Evolutionary conservation across 2,797 vertebrate genomes (phyloP).

Genomic region (Danio albolineatus): DNA sequence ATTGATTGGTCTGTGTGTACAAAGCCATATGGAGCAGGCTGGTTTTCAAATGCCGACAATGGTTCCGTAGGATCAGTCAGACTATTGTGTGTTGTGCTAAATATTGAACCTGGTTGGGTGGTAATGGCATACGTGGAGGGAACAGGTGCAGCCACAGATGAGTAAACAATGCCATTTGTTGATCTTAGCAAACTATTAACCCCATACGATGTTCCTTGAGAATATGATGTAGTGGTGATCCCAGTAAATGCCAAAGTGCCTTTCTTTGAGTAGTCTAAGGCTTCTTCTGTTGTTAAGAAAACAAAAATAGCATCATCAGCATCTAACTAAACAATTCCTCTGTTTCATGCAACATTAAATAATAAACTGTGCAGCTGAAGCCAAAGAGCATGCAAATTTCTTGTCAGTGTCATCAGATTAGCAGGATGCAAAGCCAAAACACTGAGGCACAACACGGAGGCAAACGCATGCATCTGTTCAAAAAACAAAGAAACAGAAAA

Average conservation of each 20-base stretch:
- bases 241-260: conserved; percentile 84
- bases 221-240: conserved; percentile 85
- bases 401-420: conserved; percentile 83
- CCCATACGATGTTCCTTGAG: conserved; percentile 86
- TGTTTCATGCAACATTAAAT: conserved; percentile 75
- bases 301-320: conserved; percentile 59
- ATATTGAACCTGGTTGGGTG: conserved; percentile 96
- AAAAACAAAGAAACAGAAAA: conserved; percentile 78
- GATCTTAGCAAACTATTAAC: conserved; percentile 88
- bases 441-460: conserved; percentile 92
- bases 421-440: conserved; percentile 88
- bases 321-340: conserved; percentile 70
- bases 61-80: conserved; percentile 73
- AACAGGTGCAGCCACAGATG: conserved; percentile 90
- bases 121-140: conserved; percentile 95
- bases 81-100: conserved; percentile 83
- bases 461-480: conserved; percentile 92
- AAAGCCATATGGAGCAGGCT: conserved; percentile 87
- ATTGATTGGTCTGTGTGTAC: conserved; percentile 85
- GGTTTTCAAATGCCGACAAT: conserved; percentile 81
- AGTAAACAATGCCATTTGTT: conserved; percentile 94
- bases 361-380: conserved; percentile 72
- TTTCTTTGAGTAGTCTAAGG: conserved; percentile 98
- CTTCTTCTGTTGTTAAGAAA: conserved; percentile 92
- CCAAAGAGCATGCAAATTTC: conserved; percentile 86